Conservation (phyloP, 2,888 invertebrate genomes). For the Pristionchus maxplancki region DNA sequence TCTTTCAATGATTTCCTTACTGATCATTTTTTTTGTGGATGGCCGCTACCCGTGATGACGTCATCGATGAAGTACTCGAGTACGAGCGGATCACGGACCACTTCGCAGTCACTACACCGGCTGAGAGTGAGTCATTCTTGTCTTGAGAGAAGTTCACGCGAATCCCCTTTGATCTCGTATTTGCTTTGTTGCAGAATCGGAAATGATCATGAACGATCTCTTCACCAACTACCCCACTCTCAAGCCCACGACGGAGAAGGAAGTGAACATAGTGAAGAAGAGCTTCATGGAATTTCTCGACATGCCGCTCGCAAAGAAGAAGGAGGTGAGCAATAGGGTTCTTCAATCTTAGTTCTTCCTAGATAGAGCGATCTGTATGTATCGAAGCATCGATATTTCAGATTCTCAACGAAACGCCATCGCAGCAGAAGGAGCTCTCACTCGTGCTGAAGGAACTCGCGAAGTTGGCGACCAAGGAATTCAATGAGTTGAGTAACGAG, state of each 20-base stretch:
- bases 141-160: too few species aligned
- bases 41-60: too few species aligned
- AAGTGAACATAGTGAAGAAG: neutral
- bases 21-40: neutral
- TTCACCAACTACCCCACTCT: neutral
- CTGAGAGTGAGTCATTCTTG: neutral
- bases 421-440: neutral
- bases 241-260: neutral
- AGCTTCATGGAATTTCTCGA: neutral
- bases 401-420: neutral
- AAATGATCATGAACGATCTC: neutral
- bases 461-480: neutral
- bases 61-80: neutral
- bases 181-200: neutral
- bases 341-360: too few species aligned
- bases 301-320: neutral
- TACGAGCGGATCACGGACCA: neutral
- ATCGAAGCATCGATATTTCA: too few species aligned
- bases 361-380: too few species aligned
- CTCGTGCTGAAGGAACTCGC: neutral
- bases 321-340: neutral
- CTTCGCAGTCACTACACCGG: neutral
- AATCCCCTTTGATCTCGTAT: too few species aligned
- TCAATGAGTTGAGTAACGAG: neutral
- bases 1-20: neutral